phyloP scores from a whole-genome alignment of 1,140 invertebrate genomes.

The Drosophila sp. region DNA sequence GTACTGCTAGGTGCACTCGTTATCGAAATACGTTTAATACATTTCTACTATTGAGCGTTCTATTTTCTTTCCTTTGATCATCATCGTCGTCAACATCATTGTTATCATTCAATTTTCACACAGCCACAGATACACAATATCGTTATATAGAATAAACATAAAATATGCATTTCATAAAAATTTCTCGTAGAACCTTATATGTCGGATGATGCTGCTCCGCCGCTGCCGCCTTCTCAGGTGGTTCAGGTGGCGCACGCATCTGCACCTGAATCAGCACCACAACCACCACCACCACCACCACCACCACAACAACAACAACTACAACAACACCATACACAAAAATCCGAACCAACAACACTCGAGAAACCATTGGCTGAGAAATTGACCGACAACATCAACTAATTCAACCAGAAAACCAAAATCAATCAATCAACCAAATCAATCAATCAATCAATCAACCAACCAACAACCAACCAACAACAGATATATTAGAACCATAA shows the following conservation, averaged over 20 bases:
- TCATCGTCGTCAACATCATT: neutral
- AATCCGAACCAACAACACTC: conserved; percentile 76
- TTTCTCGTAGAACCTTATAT: conserved; percentile 77
- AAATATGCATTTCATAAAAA: conserved; percentile 54
- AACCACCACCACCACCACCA: conserved; percentile 49
- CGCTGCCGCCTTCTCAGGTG: conserved; percentile 60
- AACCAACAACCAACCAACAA: conserved; percentile 42
- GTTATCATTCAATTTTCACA: neutral
- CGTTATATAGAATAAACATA: conserved; percentile 11
- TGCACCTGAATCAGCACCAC: conserved; percentile 48
- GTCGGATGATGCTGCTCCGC: conserved; percentile 70
- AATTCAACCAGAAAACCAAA: conserved; percentile 60
- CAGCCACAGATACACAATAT: neutral
- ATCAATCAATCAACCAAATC: conserved; percentile 36
- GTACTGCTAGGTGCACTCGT: conserved; percentile 69
- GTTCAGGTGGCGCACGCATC: conserved; percentile 48
- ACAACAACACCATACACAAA: conserved; percentile 67
- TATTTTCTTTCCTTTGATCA: neutral
- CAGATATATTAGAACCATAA: conserved; percentile 45
- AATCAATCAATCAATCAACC: conserved; percentile 47
- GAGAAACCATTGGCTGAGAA: conserved; percentile 79
- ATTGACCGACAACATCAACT: conserved; percentile 68
- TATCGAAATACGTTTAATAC: conserved; percentile 44
- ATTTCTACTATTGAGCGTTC: conserved; percentile 24
- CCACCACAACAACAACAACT: conserved; percentile 42